Conservation (phyloP, 2,888 invertebrate genomes). For the Himalopsyche kuldschensis region DNA sequence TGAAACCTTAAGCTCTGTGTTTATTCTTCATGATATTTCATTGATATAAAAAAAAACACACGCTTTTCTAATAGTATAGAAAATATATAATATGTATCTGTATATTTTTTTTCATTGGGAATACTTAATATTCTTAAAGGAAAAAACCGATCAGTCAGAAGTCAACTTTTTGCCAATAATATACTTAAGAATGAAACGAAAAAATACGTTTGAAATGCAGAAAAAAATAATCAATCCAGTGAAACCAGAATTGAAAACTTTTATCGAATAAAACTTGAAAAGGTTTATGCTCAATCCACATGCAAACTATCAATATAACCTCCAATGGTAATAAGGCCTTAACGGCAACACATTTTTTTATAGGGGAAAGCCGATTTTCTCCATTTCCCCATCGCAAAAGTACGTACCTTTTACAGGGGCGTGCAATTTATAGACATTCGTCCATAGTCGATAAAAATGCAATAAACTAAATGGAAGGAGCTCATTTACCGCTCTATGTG, state of each 20-base stretch:
- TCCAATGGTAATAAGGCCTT: not conserved
- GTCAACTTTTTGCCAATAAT: not conserved
- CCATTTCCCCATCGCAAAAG: not conserved
- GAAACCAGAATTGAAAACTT: not conserved
- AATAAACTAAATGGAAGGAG: not conserved
- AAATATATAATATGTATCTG: too few species aligned
- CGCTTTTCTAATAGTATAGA: too few species aligned
- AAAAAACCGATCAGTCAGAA: too few species aligned
- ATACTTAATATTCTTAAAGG: too few species aligned
- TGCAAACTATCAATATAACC: conserved; percentile 1
- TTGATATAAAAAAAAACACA: too few species aligned
- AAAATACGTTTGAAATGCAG: not conserved
- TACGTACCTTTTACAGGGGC: not conserved
- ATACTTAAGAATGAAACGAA: not conserved
- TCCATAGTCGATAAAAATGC: not conserved
- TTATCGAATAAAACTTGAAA: not conserved
- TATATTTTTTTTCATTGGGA: too few species aligned
- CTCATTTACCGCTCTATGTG: too few species aligned
- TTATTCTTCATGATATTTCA: too few species aligned
- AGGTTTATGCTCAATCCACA: not conserved
- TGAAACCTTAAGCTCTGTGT: too few species aligned
- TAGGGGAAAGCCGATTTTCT: not conserved
- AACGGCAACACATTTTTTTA: not conserved
- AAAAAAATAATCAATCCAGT: not conserved
- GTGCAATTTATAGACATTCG: not conserved